Base-by-base conservation (phyloP, 2,797 vertebrate species). In the Rhodeus uyekii region DNA sequence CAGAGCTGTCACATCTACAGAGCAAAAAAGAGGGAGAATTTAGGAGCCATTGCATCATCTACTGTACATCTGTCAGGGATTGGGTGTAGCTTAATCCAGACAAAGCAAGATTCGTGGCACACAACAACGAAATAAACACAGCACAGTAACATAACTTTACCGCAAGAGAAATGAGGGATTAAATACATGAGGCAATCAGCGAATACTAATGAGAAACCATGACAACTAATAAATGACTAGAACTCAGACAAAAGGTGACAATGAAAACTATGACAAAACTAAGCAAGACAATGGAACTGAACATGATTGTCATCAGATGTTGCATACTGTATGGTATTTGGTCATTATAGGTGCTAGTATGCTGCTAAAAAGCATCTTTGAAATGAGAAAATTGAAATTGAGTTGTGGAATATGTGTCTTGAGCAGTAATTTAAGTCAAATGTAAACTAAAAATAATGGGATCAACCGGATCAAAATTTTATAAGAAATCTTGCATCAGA, bases 1-100 rank as follows among this genome's bases (percentile, higher is more conserved):
- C 22, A 22, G 36, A 61, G 29, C 18, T 71, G 63, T 77, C 73
- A 75, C 42, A 78, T 78, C 77, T 74, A 42, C 48, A n/a, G 65
- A 29, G 22, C 24, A 55, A 73, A 19, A 68, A 38, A 80, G 14
- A 67, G 63, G 16, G 34, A 58, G 13, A 27, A 29, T 58, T 46
- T 24, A 34, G 19, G 48, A 67, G 71, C 9, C 6, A 75, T n/a
- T 72, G 60, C 2, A 14, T 24, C 7, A 12, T 55, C 24, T 32
- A 22, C 60, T 76, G 24, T 61, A 44, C 24, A 29, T 22, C 55
- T 29, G 55, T 60, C 13, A 60, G 27, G 24, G 58, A 27, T 8
- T 60, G 58, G 2, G 1, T 8, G 13, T 29, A 60, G 24, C 55
- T 29, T 29, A 60, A 60, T 29, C 55, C 24, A 16, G 55, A 16